Evolutionary conservation across 2,888 invertebrate species (phyloP), one percentile per base, ranked within the genome.

Genomic region (Thelaira solivaga): DNA sequence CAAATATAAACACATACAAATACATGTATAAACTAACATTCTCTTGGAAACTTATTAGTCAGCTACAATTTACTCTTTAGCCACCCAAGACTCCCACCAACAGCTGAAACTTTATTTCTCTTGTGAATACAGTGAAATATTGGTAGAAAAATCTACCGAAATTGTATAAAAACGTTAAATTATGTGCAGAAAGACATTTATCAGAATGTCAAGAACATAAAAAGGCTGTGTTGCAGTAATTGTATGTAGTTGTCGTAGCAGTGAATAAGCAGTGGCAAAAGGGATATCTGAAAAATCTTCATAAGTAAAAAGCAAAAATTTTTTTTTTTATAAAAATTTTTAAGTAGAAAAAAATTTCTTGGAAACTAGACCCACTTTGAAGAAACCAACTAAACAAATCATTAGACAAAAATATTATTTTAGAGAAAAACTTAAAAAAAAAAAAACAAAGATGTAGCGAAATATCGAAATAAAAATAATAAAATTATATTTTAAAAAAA

Each of bases 191-290:
- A 78, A 74, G 74, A 74, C 69, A 78, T 78, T 78, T 78, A 78
- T 78, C 78, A 78, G 69, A 78, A 69, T 78, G 78, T 78, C 78
- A 74, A 78, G 78, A 78, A 69, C 78, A 78, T 71, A 55, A 78
- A 78, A 78, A 65, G 74, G 26, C 65, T 55, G 51, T 47, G 41
- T 43, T 51, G 39, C 29, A 39, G 34, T 51, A 26, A 43, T 47
- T 67, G n/a, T n/a, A n/a, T n/a, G 43, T 53, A 61, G 11, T 45
- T 36, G 26, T 45, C 39, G 67, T 2, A 26, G 26, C 24, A 41
- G 43, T 45, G 43, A 24, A 39, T 39, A 22, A 24, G 26, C 43
- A 36, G 16, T 11, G 3, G 6, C 16, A 29, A 1, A 29, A 22
- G 34, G 62, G 7, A 45, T 47, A 20, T 57, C 55, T 47, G 29